These are phyloP conservation scores for Colletes gigas DNA, from an alignment of 1,140 invertebrate species.

Conservation along the genomic window DNA sequence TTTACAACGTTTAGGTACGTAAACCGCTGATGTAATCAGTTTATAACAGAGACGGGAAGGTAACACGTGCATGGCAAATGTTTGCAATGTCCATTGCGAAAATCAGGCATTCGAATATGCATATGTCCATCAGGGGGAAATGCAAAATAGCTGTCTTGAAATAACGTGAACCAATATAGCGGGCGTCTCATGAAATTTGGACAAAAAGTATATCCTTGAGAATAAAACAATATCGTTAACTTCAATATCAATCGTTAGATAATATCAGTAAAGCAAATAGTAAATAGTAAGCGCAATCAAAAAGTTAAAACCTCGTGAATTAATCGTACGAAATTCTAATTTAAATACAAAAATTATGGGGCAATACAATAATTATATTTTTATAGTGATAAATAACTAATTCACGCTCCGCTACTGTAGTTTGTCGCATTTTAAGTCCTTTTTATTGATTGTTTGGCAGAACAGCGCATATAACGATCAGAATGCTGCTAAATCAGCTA, in stretches of 20 bases:
- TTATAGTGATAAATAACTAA: too few species aligned
- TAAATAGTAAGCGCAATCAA: background rate
- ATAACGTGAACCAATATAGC: background rate
- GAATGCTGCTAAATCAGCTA: too few species aligned
- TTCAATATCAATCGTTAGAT: too few species aligned
- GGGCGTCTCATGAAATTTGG: too few species aligned
- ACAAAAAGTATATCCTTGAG: background rate
- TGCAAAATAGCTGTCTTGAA: background rate
- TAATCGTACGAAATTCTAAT: background rate
- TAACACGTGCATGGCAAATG: background rate
- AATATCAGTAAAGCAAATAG: background rate
- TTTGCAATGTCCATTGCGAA: background rate
- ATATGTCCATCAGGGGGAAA: background rate
- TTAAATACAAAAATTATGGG: too few species aligned
- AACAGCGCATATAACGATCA: too few species aligned
- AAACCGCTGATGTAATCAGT: background rate
- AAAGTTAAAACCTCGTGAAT: background rate
- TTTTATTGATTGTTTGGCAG: too few species aligned
- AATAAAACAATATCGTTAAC: too few species aligned
- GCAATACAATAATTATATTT: too few species aligned
- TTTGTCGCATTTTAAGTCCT: too few species aligned
- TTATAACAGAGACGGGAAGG: background rate
- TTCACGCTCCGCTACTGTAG: too few species aligned
- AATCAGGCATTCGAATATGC: constrained; percentile 7
- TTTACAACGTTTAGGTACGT: background rate